phyloP scores from a whole-genome alignment of 2,888 invertebrate species.

The Drosophila bunnanda region DNA sequence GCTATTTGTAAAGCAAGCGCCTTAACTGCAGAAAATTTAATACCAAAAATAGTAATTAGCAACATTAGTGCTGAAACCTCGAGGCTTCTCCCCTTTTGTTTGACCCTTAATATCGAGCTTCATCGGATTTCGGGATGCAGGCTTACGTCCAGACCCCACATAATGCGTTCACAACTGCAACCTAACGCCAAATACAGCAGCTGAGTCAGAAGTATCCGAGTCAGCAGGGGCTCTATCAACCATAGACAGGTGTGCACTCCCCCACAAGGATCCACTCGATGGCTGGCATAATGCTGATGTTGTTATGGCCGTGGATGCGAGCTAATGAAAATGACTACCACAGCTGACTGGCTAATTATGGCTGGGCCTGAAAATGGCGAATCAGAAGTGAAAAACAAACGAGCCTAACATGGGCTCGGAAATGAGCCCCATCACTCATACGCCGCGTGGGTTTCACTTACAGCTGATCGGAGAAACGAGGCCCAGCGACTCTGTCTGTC shows the following conservation, averaged over 20 bases:
- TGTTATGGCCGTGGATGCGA: slow-evolving; percentile 23
- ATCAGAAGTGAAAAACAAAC: slow-evolving; percentile 13
- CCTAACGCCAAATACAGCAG: slow-evolving; percentile 11
- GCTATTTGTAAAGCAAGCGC: too few species aligned
- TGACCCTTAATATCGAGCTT: background rate
- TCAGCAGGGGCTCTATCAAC: slow-evolving; percentile 21
- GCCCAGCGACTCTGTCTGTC: slow-evolving; percentile 3
- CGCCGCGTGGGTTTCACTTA: slow-evolving; percentile 17
- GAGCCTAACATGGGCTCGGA: slow-evolving; percentile 1
- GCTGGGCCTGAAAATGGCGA: background rate
- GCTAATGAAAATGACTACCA: slow-evolving; percentile 41
- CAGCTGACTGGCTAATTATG: slow-evolving; percentile 42
- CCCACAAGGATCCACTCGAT: background rate
- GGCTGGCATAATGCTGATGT: slow-evolving; percentile 10
- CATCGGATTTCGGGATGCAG: background rate
- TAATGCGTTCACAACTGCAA: slow-evolving; percentile 27
- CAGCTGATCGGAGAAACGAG: slow-evolving; percentile 11
- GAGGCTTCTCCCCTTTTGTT: background rate
- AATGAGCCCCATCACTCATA: slow-evolving; percentile 22
- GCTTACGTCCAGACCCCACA: slow-evolving; percentile 5
- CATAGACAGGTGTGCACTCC: slow-evolving; percentile 8
- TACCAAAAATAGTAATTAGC: background rate
- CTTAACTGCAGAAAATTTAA: background rate
- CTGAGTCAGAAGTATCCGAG: slow-evolving; percentile 19
- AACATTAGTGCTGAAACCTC: too few species aligned